These are phyloP conservation scores for Drosophila infuscata DNA, from an alignment of 2,888 invertebrate genomes.

Conservation along the genomic window DNA sequence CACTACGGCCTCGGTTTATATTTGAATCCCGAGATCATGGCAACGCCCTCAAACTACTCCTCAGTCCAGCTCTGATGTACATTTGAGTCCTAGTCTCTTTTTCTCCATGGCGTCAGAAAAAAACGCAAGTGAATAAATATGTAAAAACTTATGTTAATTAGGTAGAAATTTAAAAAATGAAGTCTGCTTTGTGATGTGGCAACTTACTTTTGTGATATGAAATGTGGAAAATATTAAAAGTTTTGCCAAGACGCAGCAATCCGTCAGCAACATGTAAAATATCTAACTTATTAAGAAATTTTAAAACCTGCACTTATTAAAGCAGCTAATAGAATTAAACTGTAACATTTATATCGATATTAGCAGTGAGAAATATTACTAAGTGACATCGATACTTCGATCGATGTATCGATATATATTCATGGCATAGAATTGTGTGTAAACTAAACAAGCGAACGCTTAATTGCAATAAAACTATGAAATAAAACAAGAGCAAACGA, in stretches of 20 bases:
- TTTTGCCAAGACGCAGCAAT: background rate
- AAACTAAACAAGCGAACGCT: conserved; percentile 4
- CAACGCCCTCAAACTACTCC: background rate
- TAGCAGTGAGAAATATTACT: background rate
- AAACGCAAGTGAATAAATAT: too few species aligned
- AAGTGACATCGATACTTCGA: background rate
- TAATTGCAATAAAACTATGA: conserved; percentile 20
- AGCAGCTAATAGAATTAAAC: background rate
- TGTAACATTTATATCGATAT: background rate
- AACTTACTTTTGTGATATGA: background rate
- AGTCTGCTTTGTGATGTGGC: background rate
- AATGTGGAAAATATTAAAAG: background rate
- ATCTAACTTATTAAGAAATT: background rate
- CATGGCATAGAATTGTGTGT: conserved; percentile 6
- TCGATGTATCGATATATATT: conserved; percentile 19
- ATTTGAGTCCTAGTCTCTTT: background rate
- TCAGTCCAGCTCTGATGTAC: background rate
- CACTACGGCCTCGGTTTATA: background rate
- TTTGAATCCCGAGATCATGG: background rate
- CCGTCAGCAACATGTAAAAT: background rate
- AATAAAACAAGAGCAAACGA: conserved; percentile 3
- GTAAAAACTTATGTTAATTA: too few species aligned
- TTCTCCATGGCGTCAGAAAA: too few species aligned
- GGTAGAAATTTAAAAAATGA: background rate
- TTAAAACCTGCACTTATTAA: background rate